These are phyloP conservation scores for Xenopus tropicalis DNA, from an alignment of 2,113 vertebrate genomes.

Conservation along the genomic window UCB_Xtro_10.0 CM004447.2:94255001-94255500, in stretches of 20 bases:
- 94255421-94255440: too few species aligned
- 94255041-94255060: conserved; percentile 23
- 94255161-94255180: conserved; percentile 33
- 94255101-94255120: conserved; percentile 23
- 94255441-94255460: too few species aligned
- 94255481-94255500: too few species aligned
- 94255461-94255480: too few species aligned
- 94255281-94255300: conserved; percentile 16
- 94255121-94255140: conserved; percentile 20
- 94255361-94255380: too few species aligned
- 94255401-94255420: too few species aligned
- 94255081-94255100: not conserved
- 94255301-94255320: conserved; percentile 20
- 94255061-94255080: not conserved
- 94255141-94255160: conserved; percentile 31
- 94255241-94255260: conserved; percentile 17
- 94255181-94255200: conserved; percentile 30
- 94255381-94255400: too few species aligned
- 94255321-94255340: too few species aligned
- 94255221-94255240: conserved; percentile 30
- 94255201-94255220: conserved; percentile 19
- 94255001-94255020: conserved; percentile 9
- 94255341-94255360: too few species aligned
- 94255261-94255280: conserved; percentile 21
- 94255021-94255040: conserved; percentile 8